These are phyloP conservation scores for Conger conger DNA, from an alignment of 2,113 vertebrate species.

Conservation along the genomic window DNA sequence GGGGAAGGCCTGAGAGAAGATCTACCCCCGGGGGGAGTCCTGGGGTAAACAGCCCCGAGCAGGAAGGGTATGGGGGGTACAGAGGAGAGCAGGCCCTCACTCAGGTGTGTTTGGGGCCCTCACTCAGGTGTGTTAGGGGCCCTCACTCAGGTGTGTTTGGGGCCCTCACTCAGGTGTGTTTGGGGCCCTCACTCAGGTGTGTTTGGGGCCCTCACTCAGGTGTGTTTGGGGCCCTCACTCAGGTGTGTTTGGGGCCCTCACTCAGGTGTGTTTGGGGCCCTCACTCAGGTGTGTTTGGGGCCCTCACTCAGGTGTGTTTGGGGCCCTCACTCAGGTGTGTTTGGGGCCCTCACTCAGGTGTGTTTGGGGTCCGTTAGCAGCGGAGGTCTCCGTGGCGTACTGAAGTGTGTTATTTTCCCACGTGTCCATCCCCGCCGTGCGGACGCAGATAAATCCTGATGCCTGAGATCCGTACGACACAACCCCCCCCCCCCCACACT, in stretches of 20 bases:
- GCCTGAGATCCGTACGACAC: conserved; percentile 85
- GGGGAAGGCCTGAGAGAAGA: background rate
- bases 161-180: background rate
- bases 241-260: background rate
- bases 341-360: background rate
- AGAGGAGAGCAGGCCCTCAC: background rate
- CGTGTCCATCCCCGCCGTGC: conserved; percentile 89
- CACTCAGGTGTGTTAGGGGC: background rate
- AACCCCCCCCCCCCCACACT: conserved; percentile 73
- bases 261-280: background rate
- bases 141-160: too few species aligned
- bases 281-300: background rate
- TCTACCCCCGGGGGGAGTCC: background rate
- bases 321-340: background rate
- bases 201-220: background rate
- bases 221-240: background rate
- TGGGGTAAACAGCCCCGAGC: background rate
- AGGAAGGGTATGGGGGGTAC: background rate
- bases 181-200: background rate
- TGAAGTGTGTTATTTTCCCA: conserved; percentile 95
- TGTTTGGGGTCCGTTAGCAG: conserved; percentile 80
- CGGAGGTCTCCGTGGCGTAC: conserved; percentile 75
- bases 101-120: background rate
- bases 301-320: too few species aligned
- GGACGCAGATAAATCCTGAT: conserved; percentile 86